These are phyloP conservation scores for Sparidentex hasta DNA, from an alignment of 2,797 vertebrate species.

Conservation along the genomic window DNA sequence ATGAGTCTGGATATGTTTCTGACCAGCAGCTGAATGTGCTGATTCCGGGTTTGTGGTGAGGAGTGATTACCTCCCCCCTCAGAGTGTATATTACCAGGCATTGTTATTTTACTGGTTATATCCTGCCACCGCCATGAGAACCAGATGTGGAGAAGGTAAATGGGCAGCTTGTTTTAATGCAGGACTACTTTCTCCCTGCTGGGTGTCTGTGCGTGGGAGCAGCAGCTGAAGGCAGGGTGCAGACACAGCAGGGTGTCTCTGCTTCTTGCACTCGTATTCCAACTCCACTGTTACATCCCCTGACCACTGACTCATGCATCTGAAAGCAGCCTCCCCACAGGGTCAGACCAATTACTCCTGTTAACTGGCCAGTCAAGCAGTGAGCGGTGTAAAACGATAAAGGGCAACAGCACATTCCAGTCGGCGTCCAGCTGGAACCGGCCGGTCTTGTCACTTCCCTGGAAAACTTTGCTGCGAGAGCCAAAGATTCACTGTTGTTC, in stretches of 20 bases:
- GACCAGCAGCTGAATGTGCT: conserved; percentile 53
- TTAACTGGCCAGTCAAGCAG: conserved; percentile 71
- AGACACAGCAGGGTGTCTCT: conserved; percentile 44
- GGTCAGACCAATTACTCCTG: conserved; percentile 68
- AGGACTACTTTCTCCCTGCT: conserved; percentile 49
- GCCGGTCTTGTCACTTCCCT: conserved; percentile 40
- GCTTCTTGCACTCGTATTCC: conserved; percentile 27
- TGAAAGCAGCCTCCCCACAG: conserved; percentile 60
- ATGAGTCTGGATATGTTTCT: conserved; percentile 45
- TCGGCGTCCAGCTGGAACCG: conserved; percentile 65
- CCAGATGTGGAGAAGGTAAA: conserved; percentile 81
- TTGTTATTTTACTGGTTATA: conserved; percentile 76
- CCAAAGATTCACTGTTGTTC: conserved; percentile 65
- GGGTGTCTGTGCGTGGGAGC: conserved; percentile 46
- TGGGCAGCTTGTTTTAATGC: conserved; percentile 63
- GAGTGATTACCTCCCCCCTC: conserved; percentile 48
- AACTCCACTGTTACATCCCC: not conserved
- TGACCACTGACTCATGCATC: conserved; percentile 60
- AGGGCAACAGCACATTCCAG: conserved; percentile 59
- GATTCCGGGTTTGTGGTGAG: conserved; percentile 47
- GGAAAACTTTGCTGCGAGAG: conserved; percentile 56
- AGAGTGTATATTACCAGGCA: conserved; percentile 53
- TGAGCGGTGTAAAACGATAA: conserved; percentile 51
- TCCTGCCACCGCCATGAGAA: conserved; percentile 80
- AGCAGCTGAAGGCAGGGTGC: conserved; percentile 41